phyloP scores from a whole-genome alignment of 2,888 invertebrate genomes.

The Erynnis tages region DNA sequence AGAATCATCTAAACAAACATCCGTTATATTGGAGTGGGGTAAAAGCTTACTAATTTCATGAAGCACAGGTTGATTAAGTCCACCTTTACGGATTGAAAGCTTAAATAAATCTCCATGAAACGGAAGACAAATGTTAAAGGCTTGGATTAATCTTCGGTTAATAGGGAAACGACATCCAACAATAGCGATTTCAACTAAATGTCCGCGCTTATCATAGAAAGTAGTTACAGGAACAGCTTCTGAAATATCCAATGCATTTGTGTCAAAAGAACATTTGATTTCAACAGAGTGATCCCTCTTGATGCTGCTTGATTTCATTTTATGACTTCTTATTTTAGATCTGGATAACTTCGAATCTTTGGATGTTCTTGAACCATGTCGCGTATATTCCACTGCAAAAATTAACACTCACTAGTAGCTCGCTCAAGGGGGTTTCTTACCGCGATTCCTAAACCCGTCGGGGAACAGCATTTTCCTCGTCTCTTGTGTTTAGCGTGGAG shows the following conservation, averaged over 20 bases:
- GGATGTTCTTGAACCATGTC: neutral
- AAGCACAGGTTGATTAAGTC: conserved; percentile 37
- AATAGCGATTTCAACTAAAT: conserved; percentile 47
- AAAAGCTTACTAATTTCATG: conserved; percentile 48
- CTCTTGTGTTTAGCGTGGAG: too few species aligned
- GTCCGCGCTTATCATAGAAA: conserved; percentile 40
- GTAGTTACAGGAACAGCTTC: conserved; percentile 38
- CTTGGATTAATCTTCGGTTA: conserved; percentile 43
- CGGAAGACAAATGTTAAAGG: conserved; percentile 45
- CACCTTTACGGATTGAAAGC: conserved; percentile 41
- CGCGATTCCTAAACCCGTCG: neutral
- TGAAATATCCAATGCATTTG: neutral
- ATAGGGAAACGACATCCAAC: conserved; percentile 33
- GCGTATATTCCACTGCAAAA: conserved; percentile 27
- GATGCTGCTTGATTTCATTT: conserved; percentile 7
- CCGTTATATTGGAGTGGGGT: conserved; percentile 49
- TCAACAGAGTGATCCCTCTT: neutral
- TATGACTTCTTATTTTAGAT: conserved; percentile 5
- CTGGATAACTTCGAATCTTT: conserved; percentile 3
- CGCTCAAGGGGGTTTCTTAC: too few species aligned
- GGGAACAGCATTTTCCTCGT: too few species aligned
- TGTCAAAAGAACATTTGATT: neutral
- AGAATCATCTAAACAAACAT: conserved; percentile 53
- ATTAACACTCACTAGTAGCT: too few species aligned
- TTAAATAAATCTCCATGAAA: conserved; percentile 47